Conservation (phyloP, 2,113 vertebrate species). For the Equus quagga region DNA sequence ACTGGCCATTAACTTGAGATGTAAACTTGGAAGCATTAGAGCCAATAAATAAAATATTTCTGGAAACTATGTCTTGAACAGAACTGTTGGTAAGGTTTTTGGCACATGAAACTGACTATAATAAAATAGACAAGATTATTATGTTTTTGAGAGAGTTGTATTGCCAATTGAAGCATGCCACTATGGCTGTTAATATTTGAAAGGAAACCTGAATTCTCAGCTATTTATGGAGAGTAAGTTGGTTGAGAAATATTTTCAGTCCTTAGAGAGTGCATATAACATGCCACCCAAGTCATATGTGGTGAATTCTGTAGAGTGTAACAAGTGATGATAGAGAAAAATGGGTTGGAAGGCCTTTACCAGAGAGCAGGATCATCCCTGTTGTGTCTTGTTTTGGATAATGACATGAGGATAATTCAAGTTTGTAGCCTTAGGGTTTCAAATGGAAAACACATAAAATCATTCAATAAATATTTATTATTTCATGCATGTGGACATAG, state of each 20-base stretch:
- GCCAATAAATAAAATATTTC: not conserved
- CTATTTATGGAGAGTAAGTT: not conserved
- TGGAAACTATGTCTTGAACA: not conserved
- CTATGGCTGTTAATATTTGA: not conserved
- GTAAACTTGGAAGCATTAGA: not conserved
- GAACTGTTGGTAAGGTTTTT: constrained; percentile 12
- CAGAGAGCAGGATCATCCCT: not conserved
- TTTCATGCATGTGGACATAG: not conserved
- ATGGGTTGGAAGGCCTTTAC: not conserved
- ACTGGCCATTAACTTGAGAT: not conserved
- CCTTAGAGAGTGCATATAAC: not conserved
- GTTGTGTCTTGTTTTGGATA: not conserved
- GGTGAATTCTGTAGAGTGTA: not conserved
- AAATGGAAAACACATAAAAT: not conserved
- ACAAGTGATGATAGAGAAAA: not conserved
- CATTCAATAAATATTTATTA: not conserved
- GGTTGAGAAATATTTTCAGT: not conserved
- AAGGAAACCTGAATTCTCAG: not conserved
- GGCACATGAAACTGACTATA: not conserved
- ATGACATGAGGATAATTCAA: constrained; percentile 23
- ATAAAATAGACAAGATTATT: constrained; percentile 4
- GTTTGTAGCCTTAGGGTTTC: not conserved
- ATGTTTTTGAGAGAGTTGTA: not conserved
- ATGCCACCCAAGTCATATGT: not conserved
- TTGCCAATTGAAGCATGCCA: not conserved